These are phyloP conservation scores for Neosalanx taihuensis DNA, from an alignment of 2,797 vertebrate genomes.

Conservation along the genomic window DNA sequence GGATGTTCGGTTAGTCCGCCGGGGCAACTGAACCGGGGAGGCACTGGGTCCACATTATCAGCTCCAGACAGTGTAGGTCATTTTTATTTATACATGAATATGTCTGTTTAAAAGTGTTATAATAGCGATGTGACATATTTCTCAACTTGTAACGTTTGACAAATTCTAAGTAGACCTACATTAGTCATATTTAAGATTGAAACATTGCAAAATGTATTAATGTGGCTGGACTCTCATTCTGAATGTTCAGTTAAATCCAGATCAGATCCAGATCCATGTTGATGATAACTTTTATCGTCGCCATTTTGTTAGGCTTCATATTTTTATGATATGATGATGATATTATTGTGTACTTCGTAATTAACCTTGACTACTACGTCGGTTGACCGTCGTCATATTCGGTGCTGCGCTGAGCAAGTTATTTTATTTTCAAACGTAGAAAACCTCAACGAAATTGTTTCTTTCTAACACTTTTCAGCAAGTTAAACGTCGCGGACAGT, in stretches of 20 bases:
- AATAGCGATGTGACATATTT: background rate
- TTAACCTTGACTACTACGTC: background rate
- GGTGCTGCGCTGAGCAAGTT: background rate
- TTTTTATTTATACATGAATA: background rate
- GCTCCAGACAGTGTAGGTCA: background rate
- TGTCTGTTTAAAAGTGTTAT: background rate
- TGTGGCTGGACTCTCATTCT: background rate
- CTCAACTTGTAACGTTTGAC: background rate
- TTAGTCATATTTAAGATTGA: background rate
- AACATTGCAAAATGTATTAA: background rate
- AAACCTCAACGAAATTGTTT: background rate
- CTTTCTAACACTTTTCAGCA: background rate
- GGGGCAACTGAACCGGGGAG: background rate
- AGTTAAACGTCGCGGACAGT: background rate
- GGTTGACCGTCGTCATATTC: background rate
- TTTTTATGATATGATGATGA: constrained; percentile 1
- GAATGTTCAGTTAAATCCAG: background rate
- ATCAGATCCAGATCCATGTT: background rate
- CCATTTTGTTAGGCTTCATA: constrained; percentile 64
- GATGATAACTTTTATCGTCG: constrained; percentile 47
- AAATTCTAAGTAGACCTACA: background rate
- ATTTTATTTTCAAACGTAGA: background rate
- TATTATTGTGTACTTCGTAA: background rate
- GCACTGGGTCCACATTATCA: background rate
- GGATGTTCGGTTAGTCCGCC: background rate